Evolutionary conservation across 2,888 invertebrate genomes (phyloP).

Genomic region (Syritta pipiens): DNA sequence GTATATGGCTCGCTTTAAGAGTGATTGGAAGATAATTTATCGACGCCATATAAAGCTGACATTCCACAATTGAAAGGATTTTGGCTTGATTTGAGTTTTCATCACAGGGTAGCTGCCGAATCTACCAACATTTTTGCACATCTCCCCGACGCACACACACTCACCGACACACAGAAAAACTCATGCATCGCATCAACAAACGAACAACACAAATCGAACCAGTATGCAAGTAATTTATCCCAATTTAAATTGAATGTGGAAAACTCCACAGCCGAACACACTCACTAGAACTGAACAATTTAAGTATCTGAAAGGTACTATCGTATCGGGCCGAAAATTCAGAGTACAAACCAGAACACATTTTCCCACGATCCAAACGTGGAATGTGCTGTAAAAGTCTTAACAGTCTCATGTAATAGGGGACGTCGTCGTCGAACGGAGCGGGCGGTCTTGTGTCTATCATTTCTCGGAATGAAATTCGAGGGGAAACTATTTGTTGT

Average conservation of each 20-base stretch:
- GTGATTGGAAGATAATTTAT: too few species aligned
- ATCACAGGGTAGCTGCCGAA: too few species aligned
- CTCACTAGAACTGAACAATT: conserved; percentile 25
- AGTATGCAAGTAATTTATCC: conserved; percentile 8
- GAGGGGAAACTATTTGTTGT: conserved; percentile 41
- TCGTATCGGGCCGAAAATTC: neutral
- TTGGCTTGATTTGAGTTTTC: too few species aligned
- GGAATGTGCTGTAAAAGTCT: conserved; percentile 31
- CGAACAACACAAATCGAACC: too few species aligned
- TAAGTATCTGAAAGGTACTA: neutral
- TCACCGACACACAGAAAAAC: too few species aligned
- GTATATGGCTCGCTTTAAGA: too few species aligned
- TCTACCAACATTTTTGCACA: too few species aligned
- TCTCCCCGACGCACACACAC: too few species aligned
- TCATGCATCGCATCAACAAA: too few species aligned
- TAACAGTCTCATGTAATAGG: conserved; percentile 23
- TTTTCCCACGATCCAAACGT: conserved; percentile 33
- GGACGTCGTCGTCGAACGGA: conserved; percentile 13
- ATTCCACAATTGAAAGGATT: too few species aligned
- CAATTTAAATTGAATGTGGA: conserved; percentile 29
- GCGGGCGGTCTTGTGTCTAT: conserved; percentile 33
- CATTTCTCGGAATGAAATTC: conserved; percentile 46
- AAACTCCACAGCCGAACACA: neutral
- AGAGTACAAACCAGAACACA: neutral
- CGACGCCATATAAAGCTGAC: too few species aligned